Evolutionary conservation across 2,888 invertebrate species (phyloP), one percentile per base, ranked within the genome.

Genomic region (Macaria liturata): DNA sequence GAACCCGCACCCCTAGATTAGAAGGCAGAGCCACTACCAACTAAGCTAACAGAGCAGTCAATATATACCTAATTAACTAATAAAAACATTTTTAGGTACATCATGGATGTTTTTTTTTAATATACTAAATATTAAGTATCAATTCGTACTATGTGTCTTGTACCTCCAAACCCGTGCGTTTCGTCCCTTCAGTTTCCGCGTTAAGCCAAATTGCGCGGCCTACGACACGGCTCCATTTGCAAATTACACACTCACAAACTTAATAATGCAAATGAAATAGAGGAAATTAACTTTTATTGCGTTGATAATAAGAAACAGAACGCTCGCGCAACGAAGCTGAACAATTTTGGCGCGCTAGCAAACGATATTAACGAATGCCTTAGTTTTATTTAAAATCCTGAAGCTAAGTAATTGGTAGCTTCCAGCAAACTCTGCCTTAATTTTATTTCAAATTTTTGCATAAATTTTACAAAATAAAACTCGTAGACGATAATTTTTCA

Each of bases 181-280:
- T 42, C 8, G n/a, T 8, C 8, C 42, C n/a, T 42, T 81, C 81
- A 81, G 81, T 80, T 81, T 9, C 76, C 82, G 81, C 82, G 34
- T 86, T 88, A 87, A 88, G 88, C 87, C 83, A 84, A 89, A 88
- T 87, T 83, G 84, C 82, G 77, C 74, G 74, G 84, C 87, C 84
- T 80, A 83, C 85, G 84, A 85, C 87, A 85, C 83, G 83, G 76
- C 79, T 84, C 89, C 91, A 90, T 91, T 91, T 91, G 88, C 86
- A 88, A 90, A 91, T 91, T 86, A 88, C 80, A 86, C 76, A 76
- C 74, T 78, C 68, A 70, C 68, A 69, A 75, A 69, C 70, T 67
- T 54, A 63, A 60, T 63, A 70, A 70, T 61, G 56, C 57, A 62
- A 66, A 67, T 51, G 49, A 42, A 49, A 51, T 64, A 65, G 57